phyloP scores from a whole-genome alignment of 2,797 vertebrate genomes.

The Arnoldichthys spilopterus region DNA sequence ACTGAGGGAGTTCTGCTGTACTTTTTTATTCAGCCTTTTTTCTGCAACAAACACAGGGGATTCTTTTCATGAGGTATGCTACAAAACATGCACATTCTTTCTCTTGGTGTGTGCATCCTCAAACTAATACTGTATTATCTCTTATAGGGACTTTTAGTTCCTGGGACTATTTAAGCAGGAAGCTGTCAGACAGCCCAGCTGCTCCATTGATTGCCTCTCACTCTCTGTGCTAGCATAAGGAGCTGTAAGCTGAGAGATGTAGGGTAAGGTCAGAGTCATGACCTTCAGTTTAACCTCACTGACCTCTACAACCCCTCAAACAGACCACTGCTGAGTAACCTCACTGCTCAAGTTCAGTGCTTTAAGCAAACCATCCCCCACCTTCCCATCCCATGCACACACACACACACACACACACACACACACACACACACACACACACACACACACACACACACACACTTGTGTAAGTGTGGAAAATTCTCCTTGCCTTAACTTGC shows the following conservation, averaged over 20 bases:
- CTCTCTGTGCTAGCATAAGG: slow-evolving; percentile 53
- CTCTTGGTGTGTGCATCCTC: neutral
- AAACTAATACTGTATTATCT: slow-evolving; percentile 34
- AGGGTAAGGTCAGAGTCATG: slow-evolving; percentile 57
- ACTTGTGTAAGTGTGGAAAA: neutral
- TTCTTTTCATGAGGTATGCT: neutral
- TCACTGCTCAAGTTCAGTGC: slow-evolving; percentile 29
- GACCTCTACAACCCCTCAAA: slow-evolving; percentile 25
- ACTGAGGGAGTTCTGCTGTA: too few species aligned
- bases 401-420: neutral
- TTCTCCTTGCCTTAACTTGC: neutral
- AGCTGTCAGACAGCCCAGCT: slow-evolving; percentile 55
- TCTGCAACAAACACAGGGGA: neutral
- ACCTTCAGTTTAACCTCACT: slow-evolving; percentile 53
- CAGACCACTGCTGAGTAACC: slow-evolving; percentile 7
- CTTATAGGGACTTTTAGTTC: slow-evolving; percentile 63
- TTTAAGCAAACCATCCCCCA: slow-evolving; percentile 23
- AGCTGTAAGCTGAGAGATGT: slow-evolving; percentile 51
- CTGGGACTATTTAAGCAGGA: slow-evolving; percentile 66
- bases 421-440: neutral
- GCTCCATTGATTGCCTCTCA: slow-evolving; percentile 61
- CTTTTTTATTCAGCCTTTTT: neutral
- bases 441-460: neutral
- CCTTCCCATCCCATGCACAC: neutral
- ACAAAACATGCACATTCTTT: neutral